Percentiles rank a stretch among this genome's conserved stretches.
Evolutionary conservation across 2,113 vertebrate species (phyloP).

Genomic region (Rousettus leschenaultii): DNA sequence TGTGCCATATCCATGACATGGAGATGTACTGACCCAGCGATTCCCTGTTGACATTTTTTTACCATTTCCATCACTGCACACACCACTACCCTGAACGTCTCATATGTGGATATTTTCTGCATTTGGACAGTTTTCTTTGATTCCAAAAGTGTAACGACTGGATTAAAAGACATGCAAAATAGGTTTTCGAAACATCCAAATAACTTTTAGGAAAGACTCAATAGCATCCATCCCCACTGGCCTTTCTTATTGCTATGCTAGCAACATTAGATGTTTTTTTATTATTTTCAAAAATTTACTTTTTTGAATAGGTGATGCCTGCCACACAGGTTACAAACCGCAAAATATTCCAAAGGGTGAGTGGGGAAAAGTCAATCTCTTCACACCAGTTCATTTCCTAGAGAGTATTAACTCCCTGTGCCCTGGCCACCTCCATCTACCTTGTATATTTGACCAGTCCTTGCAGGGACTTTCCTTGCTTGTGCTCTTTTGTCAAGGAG

Average conservation of each 20-base stretch:
- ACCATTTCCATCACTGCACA: background rate
- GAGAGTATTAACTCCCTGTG: background rate
- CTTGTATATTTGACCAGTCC: background rate
- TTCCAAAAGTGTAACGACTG: background rate
- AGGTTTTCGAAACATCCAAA: background rate
- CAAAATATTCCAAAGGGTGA: background rate
- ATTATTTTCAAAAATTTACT: background rate
- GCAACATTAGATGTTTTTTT: fast-evolving
- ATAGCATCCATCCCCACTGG: fast-evolving
- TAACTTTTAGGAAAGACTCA: background rate
- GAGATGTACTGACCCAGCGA: background rate
- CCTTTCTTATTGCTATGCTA: fast-evolving
- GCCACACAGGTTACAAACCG: background rate
- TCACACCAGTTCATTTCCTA: background rate
- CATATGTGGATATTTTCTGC: fast-evolving
- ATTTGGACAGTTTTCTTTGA: background rate
- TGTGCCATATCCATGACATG: fast-evolving
- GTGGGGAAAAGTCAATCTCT: background rate
- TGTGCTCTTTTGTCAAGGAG: background rate
- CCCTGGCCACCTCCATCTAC: background rate
- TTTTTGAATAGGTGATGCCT: background rate
- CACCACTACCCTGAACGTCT: background rate
- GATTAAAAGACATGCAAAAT: background rate
- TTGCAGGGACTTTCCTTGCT: background rate
- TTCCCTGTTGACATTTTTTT: background rate